A percentile compares a stretch with the other conserved stretches of the same genome.
phyloP scores from a whole-genome alignment of 2,797 vertebrate genomes.

The Syngnathus rostellatus region DNA sequence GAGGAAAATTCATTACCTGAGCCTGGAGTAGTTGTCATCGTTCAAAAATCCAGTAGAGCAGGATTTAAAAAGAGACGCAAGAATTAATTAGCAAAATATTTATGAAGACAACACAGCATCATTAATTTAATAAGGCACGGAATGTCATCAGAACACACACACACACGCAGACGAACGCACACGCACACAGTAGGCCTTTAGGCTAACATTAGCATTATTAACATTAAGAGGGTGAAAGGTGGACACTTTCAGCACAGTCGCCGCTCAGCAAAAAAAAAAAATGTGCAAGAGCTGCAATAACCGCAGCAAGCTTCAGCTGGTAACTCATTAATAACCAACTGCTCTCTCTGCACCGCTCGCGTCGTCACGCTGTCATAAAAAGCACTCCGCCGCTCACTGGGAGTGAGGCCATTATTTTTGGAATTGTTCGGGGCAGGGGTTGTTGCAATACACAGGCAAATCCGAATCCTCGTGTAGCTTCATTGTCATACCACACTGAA shows the following conservation, averaged over 20 bases:
- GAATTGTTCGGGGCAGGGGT: not conserved
- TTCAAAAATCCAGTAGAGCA: slow-evolving; percentile 27
- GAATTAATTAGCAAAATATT: slow-evolving; percentile 52
- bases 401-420: not conserved
- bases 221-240: slow-evolving; percentile 10
- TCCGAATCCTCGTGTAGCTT: no score
- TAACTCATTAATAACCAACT: slow-evolving; percentile 37
- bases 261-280: slow-evolving; percentile 33
- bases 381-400: not conserved
- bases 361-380: slow-evolving; percentile 12
- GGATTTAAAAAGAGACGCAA: slow-evolving; percentile 45
- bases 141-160: slow-evolving; percentile 28
- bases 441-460: not conserved
- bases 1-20: slow-evolving; percentile 63
- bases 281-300: slow-evolving; percentile 26
- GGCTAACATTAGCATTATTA: not conserved
- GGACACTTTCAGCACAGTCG: slow-evolving; percentile 34
- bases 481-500: no score
- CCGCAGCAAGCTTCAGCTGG: slow-evolving; percentile 25
- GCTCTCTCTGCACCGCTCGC: slow-evolving; percentile 10
- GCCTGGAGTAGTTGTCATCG: slow-evolving; percentile 56
- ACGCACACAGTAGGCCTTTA: not conserved
- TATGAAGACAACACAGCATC: slow-evolving; percentile 36
- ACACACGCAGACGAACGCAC: slow-evolving; percentile 1
- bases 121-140: slow-evolving; percentile 45